Base-by-base conservation (phyloP, 1,140 invertebrate species). In the Heliconius congener region DNA sequence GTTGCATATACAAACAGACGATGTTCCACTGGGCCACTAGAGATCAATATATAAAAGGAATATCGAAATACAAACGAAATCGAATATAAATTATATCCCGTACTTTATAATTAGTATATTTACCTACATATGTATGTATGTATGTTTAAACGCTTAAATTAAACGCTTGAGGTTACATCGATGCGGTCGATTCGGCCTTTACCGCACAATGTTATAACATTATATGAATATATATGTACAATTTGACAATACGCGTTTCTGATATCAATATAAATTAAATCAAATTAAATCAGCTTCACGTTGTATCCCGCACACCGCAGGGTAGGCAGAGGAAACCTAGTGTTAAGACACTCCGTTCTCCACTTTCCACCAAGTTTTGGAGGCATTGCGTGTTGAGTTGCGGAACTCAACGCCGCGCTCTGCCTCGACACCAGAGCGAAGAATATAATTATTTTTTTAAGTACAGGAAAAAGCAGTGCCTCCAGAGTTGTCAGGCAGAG, bases 91-190 rank as follows among this genome's bases (percentile, higher is more conserved):
- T 27, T 3, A 60, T 11, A 60, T 60, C 2, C 55, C 23, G 55
- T 60, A 27, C 8, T 23, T 60, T 60, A 60, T 60, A 60, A 23
- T 60, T 23, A 60, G 55, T 60, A 60, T 60, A 60, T 2, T 1
- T 52, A 16, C 16, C 42, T 46, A 46, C 4, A 13, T 46, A 4
- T 46, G 16, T 52, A 52, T 18, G 55, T 57, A 57, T 57, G 55
- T 60, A 19, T n/a, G 55, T 60, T 60, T 60, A 60, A 60, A 60
- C 19, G 55, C n/a, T 60, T 60, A 60, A 60, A 60, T 60, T 60
- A 60, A 60, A 60, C 55, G 55, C 23, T 60, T 60, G 55, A 60
- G 55, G 55, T 60, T 60, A 60, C 55, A 60, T n/a, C 55, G 55
- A 60, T 60, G 55, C 55, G 55, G 55, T 60, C 19, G 55, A 60